Evolutionary conservation across 2,888 invertebrate genomes (phyloP), one percentile per base, ranked within the genome.

Genomic region (Sipunculus nudus): DNA sequence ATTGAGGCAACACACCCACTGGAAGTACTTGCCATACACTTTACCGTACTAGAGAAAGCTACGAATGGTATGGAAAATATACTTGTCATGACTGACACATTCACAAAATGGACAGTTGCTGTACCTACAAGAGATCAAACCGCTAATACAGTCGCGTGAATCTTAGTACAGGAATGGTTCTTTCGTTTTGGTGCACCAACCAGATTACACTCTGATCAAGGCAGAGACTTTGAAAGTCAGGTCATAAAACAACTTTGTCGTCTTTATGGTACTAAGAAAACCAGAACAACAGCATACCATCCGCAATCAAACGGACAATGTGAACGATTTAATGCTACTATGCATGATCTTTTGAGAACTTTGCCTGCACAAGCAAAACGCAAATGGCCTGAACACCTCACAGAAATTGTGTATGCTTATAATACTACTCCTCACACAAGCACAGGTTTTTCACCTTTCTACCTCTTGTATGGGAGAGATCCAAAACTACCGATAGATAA

Each of bases 301-400:
- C 59, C 55, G 3, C 29, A 63, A 43, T 59, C 59, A 16, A 63
- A 63, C 31, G 54, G 38, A 3, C 52, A 49, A 32, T 23, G 35
- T 31, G 58, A 62, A 29, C 52, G 62, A 16, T 61, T 50, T 29
- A 68, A 68, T 49, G 21, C 58, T 8, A 65, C 65, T 16, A 38
- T 70, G 50, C 70, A 67, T 31, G 55, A 67, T 26, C 39, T 58
- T 6, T 35, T 69, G 13, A 38, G 63, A 19, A 48, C 60, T 10
- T 47, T 67, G 25, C 43, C 64, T 47, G 38, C 57, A 32, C 55
- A 59, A 13, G 55, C 59, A 48, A 68, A 68, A 39, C 31, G 53
- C 13, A 32, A 49, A n/a, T 68, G 66, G 68, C 53, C 63, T 23
- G 58, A 64, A 28, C 56, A 52, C 47, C 39, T 67, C 6, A 41